Evolutionary conservation across 2,888 invertebrate genomes (phyloP).

Genomic region (Camponotus fellah): DNA sequence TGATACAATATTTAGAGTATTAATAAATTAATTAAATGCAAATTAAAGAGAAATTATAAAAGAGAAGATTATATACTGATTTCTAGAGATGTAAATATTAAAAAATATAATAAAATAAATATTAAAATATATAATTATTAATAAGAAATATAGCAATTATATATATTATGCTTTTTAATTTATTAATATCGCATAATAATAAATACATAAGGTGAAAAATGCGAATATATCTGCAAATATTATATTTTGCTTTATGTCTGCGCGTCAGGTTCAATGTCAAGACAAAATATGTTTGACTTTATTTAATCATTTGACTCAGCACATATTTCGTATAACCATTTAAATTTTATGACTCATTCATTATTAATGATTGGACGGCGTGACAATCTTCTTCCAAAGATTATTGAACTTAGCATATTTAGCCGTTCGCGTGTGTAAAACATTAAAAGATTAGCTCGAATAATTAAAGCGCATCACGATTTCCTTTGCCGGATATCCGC

Average conservation of each 20-base stretch:
- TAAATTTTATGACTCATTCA: slow-evolving; percentile 5
- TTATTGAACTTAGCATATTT: background rate
- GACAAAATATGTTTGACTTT: background rate
- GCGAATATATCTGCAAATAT: background rate
- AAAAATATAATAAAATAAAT: slow-evolving; percentile 1
- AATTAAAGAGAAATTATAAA: background rate
- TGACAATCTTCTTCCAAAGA: slow-evolving; percentile 2
- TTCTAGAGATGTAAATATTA: background rate
- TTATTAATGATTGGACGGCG: slow-evolving; percentile 1
- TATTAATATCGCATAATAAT: background rate
- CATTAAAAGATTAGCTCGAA: background rate
- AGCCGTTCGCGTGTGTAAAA: background rate
- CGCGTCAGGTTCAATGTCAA: background rate
- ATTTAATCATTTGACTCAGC: background rate
- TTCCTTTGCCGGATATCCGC: slow-evolving; percentile 2
- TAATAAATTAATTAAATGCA: background rate
- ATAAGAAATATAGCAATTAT: background rate
- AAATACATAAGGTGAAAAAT: background rate
- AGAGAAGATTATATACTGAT: background rate
- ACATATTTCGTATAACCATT: background rate
- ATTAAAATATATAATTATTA: background rate
- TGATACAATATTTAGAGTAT: background rate
- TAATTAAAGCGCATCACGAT: slow-evolving; percentile 12
- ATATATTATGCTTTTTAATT: background rate
- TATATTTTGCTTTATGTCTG: background rate